Evolutionary conservation across 2,888 invertebrate genomes (phyloP).

Genomic region (Trichopria drosophilae): DNA sequence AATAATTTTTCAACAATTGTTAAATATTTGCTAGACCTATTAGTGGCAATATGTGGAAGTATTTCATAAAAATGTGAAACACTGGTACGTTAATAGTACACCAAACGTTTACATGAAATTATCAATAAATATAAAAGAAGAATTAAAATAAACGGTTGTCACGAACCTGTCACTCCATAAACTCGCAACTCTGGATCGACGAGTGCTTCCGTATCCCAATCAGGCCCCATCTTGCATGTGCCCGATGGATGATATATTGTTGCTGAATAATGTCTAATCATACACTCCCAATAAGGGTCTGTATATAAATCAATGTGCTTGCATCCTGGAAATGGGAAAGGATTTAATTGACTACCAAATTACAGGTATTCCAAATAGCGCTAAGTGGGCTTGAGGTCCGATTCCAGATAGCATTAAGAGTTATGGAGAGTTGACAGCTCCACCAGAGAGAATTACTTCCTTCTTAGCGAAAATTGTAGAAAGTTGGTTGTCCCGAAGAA

Average conservation of each 20-base stretch:
- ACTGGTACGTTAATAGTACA: too few species aligned
- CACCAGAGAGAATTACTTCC: slow-evolving; percentile 88
- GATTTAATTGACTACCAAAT: slow-evolving; percentile 73
- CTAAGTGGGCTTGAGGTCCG: slow-evolving; percentile 73
- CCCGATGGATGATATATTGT: slow-evolving; percentile 87
- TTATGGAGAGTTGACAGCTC: slow-evolving; percentile 92
- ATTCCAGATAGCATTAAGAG: slow-evolving; percentile 91
- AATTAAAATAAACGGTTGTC: too few species aligned
- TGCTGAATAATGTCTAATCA: slow-evolving; percentile 77
- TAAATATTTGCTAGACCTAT: too few species aligned
- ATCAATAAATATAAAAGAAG: slow-evolving; percentile 81
- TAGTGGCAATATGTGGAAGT: too few species aligned
- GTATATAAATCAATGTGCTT: slow-evolving; percentile 68
- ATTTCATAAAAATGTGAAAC: too few species aligned
- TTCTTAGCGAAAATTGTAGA: slow-evolving; percentile 76
- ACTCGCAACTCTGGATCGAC: slow-evolving; percentile 79
- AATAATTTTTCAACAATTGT: too few species aligned
- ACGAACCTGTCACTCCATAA: slow-evolving; percentile 76
- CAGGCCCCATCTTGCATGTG: slow-evolving; percentile 88
- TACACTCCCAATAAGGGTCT: slow-evolving; percentile 84
- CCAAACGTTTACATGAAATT: too few species aligned
- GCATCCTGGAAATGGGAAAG: slow-evolving; percentile 78
- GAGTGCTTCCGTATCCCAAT: slow-evolving; percentile 81
- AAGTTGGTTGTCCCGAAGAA: slow-evolving; percentile 72
- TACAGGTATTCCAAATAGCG: slow-evolving; percentile 74